Evolutionary conservation across 2,888 invertebrate species (phyloP).

Genomic region (Sphaerophoria rueppellii): DNA sequence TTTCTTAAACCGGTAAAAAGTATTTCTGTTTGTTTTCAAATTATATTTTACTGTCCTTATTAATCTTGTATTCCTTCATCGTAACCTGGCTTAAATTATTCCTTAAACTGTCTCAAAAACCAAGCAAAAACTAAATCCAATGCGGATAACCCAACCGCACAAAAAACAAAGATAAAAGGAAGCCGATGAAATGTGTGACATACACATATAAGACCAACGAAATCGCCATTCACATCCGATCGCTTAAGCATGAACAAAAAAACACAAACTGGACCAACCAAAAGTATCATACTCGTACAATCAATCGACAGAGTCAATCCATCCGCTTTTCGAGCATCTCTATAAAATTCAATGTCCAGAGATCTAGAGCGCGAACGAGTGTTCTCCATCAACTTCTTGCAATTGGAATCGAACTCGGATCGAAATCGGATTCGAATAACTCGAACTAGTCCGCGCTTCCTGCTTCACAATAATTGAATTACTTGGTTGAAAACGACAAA

Average conservation of each 20-base stretch:
- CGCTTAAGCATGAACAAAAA: constrained; percentile 13
- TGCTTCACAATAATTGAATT: constrained; percentile 74
- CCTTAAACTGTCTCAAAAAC: neutral
- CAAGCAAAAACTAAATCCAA: neutral
- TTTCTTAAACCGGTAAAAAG: too few relatives aligned
- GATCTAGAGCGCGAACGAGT: constrained; percentile 5
- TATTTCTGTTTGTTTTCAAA: neutral
- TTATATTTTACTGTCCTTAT: neutral
- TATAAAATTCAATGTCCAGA: constrained; percentile 67
- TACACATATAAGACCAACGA: constrained; percentile 25
- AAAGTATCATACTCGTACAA: constrained; percentile 41
- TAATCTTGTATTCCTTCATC: neutral
- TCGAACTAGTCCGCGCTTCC: constrained; percentile 11
- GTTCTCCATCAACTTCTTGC: constrained; percentile 16
- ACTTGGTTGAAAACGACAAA: constrained; percentile 75
- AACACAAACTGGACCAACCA: constrained; percentile 35
- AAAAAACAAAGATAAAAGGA: constrained; percentile 64
- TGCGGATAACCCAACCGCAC: neutral
- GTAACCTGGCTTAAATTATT: constrained; percentile 1
- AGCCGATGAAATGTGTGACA: constrained; percentile 49
- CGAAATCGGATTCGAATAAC: neutral
- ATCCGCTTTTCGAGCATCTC: constrained; percentile 65
- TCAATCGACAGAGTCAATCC: constrained; percentile 72
- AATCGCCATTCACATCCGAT: constrained; percentile 29
- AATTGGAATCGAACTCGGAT: constrained; percentile 26